Evolutionary conservation across 2,797 vertebrate genomes (phyloP).

Genomic region (Platalea minor): DNA sequence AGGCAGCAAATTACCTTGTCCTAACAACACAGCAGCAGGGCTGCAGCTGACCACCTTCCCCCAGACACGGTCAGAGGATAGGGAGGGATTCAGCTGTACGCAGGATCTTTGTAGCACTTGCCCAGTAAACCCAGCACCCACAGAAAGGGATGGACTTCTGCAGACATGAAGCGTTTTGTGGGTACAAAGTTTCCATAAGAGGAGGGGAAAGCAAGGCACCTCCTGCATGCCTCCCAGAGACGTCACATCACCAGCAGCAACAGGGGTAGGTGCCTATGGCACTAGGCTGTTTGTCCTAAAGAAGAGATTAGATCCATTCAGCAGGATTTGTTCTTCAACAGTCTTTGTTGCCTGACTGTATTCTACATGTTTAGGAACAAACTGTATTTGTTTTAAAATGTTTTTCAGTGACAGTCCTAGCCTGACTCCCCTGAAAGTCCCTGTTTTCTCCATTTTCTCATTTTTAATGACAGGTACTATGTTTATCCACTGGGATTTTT

Average conservation of each 20-base stretch:
- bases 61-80: background rate
- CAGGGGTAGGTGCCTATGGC: background rate
- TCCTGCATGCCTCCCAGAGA: background rate
- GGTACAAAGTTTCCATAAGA: background rate
- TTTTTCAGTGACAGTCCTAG: background rate
- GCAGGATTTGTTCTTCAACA: background rate
- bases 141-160: background rate
- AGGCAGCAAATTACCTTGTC: background rate
- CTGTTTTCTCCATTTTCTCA: background rate
- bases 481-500: constrained; percentile 2
- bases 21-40: background rate
- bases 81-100: background rate
- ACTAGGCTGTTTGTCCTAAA: background rate
- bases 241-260: background rate
- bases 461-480: constrained; percentile 25
- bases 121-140: background rate
- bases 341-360: background rate
- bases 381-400: background rate
- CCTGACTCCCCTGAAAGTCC: background rate
- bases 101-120: background rate
- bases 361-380: background rate
- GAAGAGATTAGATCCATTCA: background rate
- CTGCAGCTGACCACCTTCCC: background rate
- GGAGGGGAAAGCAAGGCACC: background rate
- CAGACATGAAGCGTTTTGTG: background rate